Percentiles rank a stretch among this genome's conserved stretches.
These are phyloP conservation scores for Scaptomyza reducta DNA, from an alignment of 2,888 invertebrate species.

Conservation along the genomic window DNA sequence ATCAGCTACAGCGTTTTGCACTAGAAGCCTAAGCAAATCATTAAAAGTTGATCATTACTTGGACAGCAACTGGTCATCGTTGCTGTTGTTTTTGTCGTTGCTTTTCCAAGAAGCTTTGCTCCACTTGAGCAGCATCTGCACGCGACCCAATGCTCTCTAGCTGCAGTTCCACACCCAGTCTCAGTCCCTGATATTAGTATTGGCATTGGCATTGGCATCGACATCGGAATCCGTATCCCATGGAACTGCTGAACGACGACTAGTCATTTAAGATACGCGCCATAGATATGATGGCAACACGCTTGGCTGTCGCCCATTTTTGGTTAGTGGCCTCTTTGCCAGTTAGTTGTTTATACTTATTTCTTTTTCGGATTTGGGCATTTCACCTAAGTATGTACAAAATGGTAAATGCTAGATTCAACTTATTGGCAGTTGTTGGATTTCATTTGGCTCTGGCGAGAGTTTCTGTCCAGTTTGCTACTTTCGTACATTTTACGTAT, in stretches of 20 bases:
- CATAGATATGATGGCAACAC: slow-evolving; percentile 64
- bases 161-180: slow-evolving; percentile 18
- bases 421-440: slow-evolving; percentile 61
- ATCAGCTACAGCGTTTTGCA: slow-evolving; percentile 60
- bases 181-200: background rate
- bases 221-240: slow-evolving; percentile 45
- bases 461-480: slow-evolving; percentile 33
- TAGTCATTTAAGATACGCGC: slow-evolving; percentile 56
- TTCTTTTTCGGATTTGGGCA: slow-evolving; percentile 47
- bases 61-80: slow-evolving; percentile 14
- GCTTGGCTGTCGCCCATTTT: slow-evolving; percentile 58
- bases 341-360: slow-evolving; percentile 50
- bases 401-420: slow-evolving; percentile 64
- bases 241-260: slow-evolving; percentile 23
- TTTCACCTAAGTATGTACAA: slow-evolving; percentile 41
- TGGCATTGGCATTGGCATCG: slow-evolving; percentile 1
- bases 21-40: slow-evolving; percentile 61
- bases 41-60: slow-evolving; percentile 58
- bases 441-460: slow-evolving; percentile 27
- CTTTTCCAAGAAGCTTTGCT: slow-evolving; percentile 33
- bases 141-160: slow-evolving; percentile 29
- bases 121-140: slow-evolving; percentile 20
- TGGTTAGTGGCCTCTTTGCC: slow-evolving; percentile 47
- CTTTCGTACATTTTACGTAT: slow-evolving; percentile 56
- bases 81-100: slow-evolving; percentile 11